phyloP scores from a whole-genome alignment of 1,140 invertebrate genomes.

The Brachionus koreanus region DNA sequence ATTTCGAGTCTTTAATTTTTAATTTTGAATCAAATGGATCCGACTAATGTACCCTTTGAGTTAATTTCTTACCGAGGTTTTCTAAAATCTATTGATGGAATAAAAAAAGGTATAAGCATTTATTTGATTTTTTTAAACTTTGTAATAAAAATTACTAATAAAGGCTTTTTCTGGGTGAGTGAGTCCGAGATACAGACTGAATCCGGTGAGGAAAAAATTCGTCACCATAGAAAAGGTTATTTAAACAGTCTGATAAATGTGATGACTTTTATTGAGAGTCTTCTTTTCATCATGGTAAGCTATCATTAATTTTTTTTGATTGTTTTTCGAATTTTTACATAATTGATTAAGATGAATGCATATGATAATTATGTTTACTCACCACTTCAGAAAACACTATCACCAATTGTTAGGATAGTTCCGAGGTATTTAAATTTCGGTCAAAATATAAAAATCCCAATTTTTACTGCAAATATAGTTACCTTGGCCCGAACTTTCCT shows the following conservation, averaged over 20 bases:
- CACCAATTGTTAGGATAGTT: not conserved
- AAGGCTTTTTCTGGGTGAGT: not conserved
- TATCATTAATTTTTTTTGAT: not conserved
- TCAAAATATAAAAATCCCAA: constrained; percentile 2
- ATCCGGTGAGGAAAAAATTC: not conserved
- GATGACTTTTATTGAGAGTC: not conserved
- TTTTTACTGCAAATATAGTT: constrained; percentile 51
- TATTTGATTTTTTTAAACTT: not conserved
- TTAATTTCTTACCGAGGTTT: constrained; percentile 28
- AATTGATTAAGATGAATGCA: not conserved
- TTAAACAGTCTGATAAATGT: not conserved
- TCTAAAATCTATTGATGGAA: constrained; percentile 1
- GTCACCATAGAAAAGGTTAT: not conserved
- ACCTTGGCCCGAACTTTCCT: constrained; percentile 49
- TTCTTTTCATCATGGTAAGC: not conserved
- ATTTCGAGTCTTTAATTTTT: not conserved
- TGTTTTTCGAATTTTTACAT: not conserved
- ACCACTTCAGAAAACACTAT: constrained; percentile 21
- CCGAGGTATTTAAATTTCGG: constrained; percentile 29
- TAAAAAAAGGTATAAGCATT: not conserved
- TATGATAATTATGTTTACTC: constrained; percentile 43
- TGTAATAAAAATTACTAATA: not conserved
- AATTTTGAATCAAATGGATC: constrained; percentile 12
- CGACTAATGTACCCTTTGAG: constrained; percentile 6
- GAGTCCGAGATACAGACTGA: not conserved